These are phyloP conservation scores for Pammene aurita DNA, from an alignment of 2,888 invertebrate species.

Conservation along the genomic window DNA sequence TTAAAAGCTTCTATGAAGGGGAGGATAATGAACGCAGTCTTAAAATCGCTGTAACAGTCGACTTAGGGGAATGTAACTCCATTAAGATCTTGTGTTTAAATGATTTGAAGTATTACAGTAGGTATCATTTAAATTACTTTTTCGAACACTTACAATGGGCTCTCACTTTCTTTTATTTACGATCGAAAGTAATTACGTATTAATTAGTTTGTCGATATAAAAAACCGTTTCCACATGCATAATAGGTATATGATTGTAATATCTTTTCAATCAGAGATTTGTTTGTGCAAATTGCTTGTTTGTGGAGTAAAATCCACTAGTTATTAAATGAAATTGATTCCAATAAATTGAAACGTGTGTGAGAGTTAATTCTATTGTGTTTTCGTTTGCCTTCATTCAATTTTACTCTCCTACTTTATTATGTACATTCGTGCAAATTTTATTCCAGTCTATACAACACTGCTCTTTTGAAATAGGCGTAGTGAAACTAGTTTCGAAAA, in stretches of 20 bases:
- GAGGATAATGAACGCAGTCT: constrained; percentile 25
- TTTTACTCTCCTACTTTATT: constrained; percentile 6
- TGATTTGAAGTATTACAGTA: constrained; percentile 18
- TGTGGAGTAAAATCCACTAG: constrained; percentile 9
- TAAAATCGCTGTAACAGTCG: constrained; percentile 8
- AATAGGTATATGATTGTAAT: neutral
- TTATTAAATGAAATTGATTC: constrained; percentile 21
- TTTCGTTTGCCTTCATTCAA: constrained; percentile 30
- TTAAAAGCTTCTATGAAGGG: constrained; percentile 21
- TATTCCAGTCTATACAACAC: constrained; percentile 26
- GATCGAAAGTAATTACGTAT: constrained; percentile 24
- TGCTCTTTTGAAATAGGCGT: constrained; percentile 33
- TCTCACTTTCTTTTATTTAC: constrained; percentile 34
- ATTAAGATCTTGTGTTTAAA: constrained; percentile 16
- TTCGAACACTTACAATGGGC: constrained; percentile 17
- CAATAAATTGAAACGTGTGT: constrained; percentile 25
- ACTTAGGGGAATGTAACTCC: constrained; percentile 23
- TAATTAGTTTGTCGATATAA: neutral
- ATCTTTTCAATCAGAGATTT: neutral
- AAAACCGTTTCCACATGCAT: neutral
- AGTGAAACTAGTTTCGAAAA: constrained; percentile 34
- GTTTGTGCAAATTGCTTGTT: constrained; percentile 13
- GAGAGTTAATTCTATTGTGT: constrained; percentile 37
- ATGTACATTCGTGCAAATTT: constrained; percentile 29
- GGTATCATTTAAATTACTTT: constrained; percentile 20